Evolutionary conservation across 2,888 invertebrate species (phyloP).

Genomic region (Hyalella azteca): DNA sequence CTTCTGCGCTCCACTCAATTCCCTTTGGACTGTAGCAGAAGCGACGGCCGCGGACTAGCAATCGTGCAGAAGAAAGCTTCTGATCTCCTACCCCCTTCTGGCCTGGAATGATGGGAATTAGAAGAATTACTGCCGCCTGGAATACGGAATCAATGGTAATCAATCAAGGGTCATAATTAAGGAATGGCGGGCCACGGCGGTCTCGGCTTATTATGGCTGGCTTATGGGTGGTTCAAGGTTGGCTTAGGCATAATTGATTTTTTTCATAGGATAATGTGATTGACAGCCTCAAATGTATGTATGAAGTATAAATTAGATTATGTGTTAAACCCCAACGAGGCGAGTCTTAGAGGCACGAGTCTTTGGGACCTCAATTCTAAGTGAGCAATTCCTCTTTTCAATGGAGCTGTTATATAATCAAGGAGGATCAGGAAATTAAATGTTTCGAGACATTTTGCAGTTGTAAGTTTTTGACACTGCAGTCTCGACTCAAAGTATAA

Average conservation of each 20-base stretch:
- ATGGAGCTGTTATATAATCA: too few relatives aligned
- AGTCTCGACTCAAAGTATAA: too few relatives aligned
- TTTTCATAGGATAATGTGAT: constrained; percentile 37
- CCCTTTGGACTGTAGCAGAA: neutral
- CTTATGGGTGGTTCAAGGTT: constrained; percentile 15
- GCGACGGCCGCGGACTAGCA: neutral
- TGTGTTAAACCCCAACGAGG: too few relatives aligned
- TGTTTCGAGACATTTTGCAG: too few relatives aligned
- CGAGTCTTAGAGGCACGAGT: too few relatives aligned
- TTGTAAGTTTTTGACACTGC: too few relatives aligned
- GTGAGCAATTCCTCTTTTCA: too few relatives aligned
- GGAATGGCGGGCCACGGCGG: constrained; percentile 23
- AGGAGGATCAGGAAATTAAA: too few relatives aligned
- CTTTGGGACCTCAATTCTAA: too few relatives aligned
- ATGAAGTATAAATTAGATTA: too few relatives aligned
- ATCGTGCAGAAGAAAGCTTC: constrained; percentile 23
- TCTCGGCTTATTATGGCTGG: constrained; percentile 32
- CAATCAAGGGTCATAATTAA: constrained; percentile 40
- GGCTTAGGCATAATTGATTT: constrained; percentile 39
- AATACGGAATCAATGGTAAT: constrained; percentile 41
- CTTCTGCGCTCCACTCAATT: neutral
- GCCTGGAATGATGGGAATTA: constrained; percentile 39
- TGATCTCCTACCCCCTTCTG: constrained; percentile 29
- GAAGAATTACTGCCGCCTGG: constrained; percentile 37
- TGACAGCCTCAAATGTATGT: neutral